Evolutionary conservation across 2,797 vertebrate genomes (phyloP).

Genomic region (Alectoris magna): DNA sequence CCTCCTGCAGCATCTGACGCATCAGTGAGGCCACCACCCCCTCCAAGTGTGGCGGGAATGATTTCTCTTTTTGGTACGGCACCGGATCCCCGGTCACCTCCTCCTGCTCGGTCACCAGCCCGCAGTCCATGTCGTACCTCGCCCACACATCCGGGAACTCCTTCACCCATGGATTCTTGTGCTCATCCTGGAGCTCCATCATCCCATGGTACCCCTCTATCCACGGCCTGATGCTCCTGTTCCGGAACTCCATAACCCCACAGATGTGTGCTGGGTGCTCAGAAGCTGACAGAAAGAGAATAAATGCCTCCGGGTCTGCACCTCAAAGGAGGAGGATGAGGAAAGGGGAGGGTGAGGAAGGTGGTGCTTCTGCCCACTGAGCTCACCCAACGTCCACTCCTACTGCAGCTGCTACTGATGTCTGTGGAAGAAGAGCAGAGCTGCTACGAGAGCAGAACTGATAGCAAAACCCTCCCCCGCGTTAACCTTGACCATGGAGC

Average conservation of each 20-base stretch:
- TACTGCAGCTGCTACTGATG: background rate
- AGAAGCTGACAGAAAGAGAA: background rate
- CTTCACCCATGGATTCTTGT: background rate
- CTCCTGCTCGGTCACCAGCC: background rate
- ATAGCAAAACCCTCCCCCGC: background rate
- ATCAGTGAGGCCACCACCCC: accelerated
- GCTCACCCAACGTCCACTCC: background rate
- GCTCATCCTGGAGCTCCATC: accelerated
- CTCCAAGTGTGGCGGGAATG: accelerated
- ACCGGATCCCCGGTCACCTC: accelerated
- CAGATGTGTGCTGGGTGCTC: too few species aligned
- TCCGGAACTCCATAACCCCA: too few species aligned
- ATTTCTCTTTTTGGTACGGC: accelerated
- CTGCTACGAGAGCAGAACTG: background rate
- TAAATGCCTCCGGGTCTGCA: background rate
- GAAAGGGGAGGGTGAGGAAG: background rate
- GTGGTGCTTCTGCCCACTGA: background rate
- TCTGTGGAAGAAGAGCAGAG: background rate
- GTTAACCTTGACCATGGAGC: background rate
- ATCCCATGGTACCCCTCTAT: accelerated
- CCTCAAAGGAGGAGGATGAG: background rate
- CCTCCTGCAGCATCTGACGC: accelerated
- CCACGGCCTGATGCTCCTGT: too few species aligned
- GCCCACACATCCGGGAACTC: background rate
- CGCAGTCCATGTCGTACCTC: background rate